phyloP scores from a whole-genome alignment of 2,888 invertebrate genomes.

The Agrotis exclamationis region DNA sequence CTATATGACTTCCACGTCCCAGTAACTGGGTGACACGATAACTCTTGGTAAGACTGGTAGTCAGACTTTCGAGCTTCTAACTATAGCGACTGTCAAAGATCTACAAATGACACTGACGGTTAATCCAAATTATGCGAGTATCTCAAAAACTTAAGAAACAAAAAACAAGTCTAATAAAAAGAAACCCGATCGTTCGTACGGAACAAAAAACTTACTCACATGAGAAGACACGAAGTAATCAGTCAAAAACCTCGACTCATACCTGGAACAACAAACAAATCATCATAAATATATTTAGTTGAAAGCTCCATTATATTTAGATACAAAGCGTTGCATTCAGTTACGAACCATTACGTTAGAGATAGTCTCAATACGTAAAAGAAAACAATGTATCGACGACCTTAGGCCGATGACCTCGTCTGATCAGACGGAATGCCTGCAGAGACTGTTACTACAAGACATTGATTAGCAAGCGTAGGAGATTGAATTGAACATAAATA shows the following conservation, averaged over 20 bases:
- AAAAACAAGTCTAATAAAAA: not conserved
- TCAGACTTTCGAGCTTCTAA: no score
- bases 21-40: no score
- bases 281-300: slow-evolving; percentile 23
- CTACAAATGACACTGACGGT: no score
- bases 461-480: slow-evolving; percentile 28
- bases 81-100: no score
- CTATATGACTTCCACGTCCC: no score
- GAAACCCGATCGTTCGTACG: slow-evolving; percentile 20
- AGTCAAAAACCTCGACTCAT: slow-evolving; percentile 27
- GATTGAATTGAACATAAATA: slow-evolving; percentile 16
- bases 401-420: slow-evolving; percentile 60
- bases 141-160: slow-evolving; percentile 17
- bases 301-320: slow-evolving; percentile 25
- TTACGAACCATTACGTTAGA: slow-evolving; percentile 28
- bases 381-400: slow-evolving; percentile 54
- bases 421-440: slow-evolving; percentile 41
- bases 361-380: slow-evolving; percentile 38
- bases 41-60: no score
- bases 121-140: no score
- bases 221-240: not conserved
- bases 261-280: slow-evolving; percentile 54
- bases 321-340: slow-evolving; percentile 25
- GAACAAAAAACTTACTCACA: slow-evolving; percentile 26
- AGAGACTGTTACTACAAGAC: slow-evolving; percentile 42